Evolutionary conservation across 2,888 invertebrate genomes (phyloP).

Genomic region (Temnothorax rugatulus): DNA sequence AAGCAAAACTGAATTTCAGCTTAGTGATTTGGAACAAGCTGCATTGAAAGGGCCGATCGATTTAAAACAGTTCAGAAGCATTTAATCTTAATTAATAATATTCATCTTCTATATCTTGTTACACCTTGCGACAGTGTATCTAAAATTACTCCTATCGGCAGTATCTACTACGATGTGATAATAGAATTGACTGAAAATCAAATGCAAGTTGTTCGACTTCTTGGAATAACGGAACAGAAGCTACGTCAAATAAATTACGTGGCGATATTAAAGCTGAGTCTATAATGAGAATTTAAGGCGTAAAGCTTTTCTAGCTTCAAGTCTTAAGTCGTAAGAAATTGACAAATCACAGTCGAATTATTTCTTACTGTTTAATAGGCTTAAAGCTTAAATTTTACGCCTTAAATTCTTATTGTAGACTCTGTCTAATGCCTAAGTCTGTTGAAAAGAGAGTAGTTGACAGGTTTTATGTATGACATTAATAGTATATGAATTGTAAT

Average conservation of each 20-base stretch:
- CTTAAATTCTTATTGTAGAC: too few species aligned
- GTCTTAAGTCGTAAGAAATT: too few species aligned
- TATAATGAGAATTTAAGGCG: background rate
- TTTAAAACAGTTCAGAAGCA: constrained; percentile 90
- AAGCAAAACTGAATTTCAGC: constrained; percentile 87
- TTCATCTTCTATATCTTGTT: constrained; percentile 96
- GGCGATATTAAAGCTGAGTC: constrained; percentile 82
- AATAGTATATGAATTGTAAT: constrained; percentile 93
- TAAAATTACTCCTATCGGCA: constrained; percentile 87
- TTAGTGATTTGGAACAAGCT: constrained; percentile 92
- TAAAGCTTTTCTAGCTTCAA: too few species aligned
- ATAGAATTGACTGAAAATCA: constrained; percentile 88
- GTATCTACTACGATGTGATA: constrained; percentile 89
- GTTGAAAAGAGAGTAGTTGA: constrained; percentile 89
- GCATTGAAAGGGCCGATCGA: constrained; percentile 96
- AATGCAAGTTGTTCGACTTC: constrained; percentile 90
- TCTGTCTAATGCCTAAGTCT: constrained; percentile 84
- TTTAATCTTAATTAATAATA: constrained; percentile 92
- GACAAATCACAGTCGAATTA: too few species aligned
- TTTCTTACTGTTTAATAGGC: too few species aligned
- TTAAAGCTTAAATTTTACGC: too few species aligned
- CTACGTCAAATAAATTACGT: constrained; percentile 81
- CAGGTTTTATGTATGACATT: constrained; percentile 94
- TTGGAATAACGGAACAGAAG: constrained; percentile 92
- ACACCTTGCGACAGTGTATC: constrained; percentile 91